Evolutionary conservation across 2,888 invertebrate genomes (phyloP), one percentile per base, ranked within the genome.

Genomic region (Dolichomitus sp.): DNA sequence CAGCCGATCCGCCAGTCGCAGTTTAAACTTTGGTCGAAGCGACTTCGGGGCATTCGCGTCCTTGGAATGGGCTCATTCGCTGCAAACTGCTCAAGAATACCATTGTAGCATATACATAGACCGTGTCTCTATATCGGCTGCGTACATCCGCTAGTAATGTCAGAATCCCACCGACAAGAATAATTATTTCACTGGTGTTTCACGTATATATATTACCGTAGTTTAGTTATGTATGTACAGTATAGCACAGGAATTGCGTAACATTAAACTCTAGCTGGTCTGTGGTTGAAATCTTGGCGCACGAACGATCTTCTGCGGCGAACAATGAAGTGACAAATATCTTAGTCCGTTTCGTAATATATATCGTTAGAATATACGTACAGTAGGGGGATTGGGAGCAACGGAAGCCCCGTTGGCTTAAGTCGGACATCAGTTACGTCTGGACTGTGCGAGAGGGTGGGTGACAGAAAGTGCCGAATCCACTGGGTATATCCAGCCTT

Each of bases 281-380:
- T 89, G 91, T 90, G 86, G 89, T 84, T 83, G 86, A 73, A 73
- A 83, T 77, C 72, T 83, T 83, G 80, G 83, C 83, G 81, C 86
- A 77, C 74, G 79, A 70, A 77, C 61, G 42, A 74, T 77, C 74
- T 81, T 82, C 54, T 59, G 82, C 83, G 86, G 81, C 87, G 90
- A 92, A 93, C 92, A 93, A 93, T 93, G 91, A 90, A 89, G 89
- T 92, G 92, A 93, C 92, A 93, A 93, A 93, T 92, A 91, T 91
- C 90, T 90, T 90, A 82, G 88, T 84, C 70, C 74, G 75, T 63
- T 78, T 85, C 72, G 74, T 65, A 74, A 75, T 74, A 76, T 76
- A 61, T 65, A 57, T 65, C 50, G 57, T 69, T 40, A 23, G 42
- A 57, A 81, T 40, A 40, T 57, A 42, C 33, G 54, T 45, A 50